These are phyloP conservation scores for Podarcis cretensis DNA, from an alignment of 2,113 vertebrate genomes.

Conservation along the genomic window DNA sequence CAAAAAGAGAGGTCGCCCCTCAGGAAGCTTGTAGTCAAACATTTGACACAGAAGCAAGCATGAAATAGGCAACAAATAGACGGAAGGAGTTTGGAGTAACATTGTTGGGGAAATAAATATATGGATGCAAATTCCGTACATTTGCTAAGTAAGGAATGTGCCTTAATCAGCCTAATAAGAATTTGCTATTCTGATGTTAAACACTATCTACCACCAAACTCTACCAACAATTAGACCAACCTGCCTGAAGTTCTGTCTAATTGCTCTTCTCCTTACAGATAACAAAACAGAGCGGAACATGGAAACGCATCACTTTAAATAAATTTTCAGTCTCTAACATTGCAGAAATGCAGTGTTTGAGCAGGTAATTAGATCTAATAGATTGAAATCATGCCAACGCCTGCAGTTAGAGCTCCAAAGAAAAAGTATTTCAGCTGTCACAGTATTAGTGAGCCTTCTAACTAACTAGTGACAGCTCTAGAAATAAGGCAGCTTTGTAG, in stretches of 20 bases:
- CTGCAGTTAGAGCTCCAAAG: not conserved
- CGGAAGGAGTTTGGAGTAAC: not conserved
- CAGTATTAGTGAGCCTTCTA: not conserved
- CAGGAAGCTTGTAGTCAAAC: not conserved
- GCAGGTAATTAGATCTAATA: constrained; percentile 8
- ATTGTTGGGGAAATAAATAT: not conserved
- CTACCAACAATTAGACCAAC: not conserved
- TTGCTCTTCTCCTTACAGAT: not conserved
- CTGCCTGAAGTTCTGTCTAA: not conserved
- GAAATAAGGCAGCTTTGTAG: not conserved
- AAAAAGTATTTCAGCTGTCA: not conserved
- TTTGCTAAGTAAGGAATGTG: not conserved
- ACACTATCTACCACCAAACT: not conserved
- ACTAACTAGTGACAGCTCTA: not conserved
- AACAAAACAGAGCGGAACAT: not conserved
- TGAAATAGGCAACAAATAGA: not conserved
- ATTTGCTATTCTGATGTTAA: not conserved
- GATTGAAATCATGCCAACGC: not conserved
- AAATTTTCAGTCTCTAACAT: not conserved
- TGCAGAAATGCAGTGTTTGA: not conserved
- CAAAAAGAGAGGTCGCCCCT: not conserved
- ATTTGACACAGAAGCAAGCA: not conserved
- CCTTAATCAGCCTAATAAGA: not conserved
- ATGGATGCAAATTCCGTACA: not conserved
- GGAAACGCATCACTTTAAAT: not conserved